Percentiles rank a stretch among this genome's conserved stretches.
These are phyloP conservation scores for Panthera leo DNA, from an alignment of 2,113 vertebrate genomes.

Conservation along the genomic window DNA sequence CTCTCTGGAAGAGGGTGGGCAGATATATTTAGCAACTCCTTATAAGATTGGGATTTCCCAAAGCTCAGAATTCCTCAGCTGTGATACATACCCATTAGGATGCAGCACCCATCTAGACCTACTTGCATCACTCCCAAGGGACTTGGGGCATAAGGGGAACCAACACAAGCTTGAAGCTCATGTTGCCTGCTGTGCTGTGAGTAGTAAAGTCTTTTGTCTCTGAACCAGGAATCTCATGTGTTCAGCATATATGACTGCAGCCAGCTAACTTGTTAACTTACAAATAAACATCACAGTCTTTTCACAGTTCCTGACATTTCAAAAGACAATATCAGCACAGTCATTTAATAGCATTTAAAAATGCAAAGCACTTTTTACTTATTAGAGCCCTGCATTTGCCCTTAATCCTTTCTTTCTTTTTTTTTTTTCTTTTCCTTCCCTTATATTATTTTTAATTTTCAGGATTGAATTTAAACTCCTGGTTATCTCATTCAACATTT, in stretches of 20 bases:
- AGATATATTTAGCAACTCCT: not conserved
- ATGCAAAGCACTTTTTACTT: not conserved
- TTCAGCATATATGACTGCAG: not conserved
- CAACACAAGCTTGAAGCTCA: not conserved
- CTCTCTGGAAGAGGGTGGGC: not conserved
- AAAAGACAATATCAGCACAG: not conserved
- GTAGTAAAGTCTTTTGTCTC: not conserved
- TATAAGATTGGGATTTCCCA: not conserved
- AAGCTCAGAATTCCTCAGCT: not conserved
- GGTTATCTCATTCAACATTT: constrained; percentile 23
- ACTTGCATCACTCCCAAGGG: not conserved
- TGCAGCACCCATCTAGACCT: not conserved
- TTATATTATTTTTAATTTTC: constrained; percentile 25
- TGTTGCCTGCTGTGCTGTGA: not conserved
- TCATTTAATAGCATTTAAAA: not conserved
- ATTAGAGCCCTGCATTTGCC: not conserved
- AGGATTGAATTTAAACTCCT: not conserved
- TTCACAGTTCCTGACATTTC: not conserved
- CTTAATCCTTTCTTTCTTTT: not conserved
- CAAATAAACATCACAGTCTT: not conserved
- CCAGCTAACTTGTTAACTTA: not conserved
- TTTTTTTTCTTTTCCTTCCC: not conserved
- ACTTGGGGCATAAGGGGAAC: not conserved
- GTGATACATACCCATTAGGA: not conserved
- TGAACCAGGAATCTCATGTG: not conserved